phyloP scores from a whole-genome alignment of 2,888 invertebrate species.

The Dasypogon diadema region DNA sequence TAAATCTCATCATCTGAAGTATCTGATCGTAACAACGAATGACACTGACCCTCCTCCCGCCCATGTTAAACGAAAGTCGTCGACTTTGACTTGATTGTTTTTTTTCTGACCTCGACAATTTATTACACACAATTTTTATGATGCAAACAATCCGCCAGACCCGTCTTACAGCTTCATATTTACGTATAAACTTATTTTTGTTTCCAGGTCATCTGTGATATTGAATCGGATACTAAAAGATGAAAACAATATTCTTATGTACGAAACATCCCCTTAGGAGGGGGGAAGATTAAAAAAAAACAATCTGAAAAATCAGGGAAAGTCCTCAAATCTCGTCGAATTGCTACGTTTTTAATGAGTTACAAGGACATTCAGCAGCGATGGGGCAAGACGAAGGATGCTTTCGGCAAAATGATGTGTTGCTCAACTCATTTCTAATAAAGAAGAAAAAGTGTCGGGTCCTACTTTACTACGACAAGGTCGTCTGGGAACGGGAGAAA shows the following conservation, averaged over 20 bases:
- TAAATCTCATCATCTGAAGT: no score
- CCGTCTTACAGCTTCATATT: not conserved
- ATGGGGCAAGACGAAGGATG: conserved; percentile 14
- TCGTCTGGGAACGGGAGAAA: conserved; percentile 74
- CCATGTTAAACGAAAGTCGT: conserved; percentile 3
- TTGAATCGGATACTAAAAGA: not conserved
- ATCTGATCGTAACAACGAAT: no score
- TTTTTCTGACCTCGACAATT: no score
- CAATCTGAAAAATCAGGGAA: no score
- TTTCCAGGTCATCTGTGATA: conserved; percentile 5
- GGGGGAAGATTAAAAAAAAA: not conserved
- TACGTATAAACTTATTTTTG: not conserved
- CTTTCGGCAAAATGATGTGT: conserved; percentile 60
- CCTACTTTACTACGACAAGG: conserved; percentile 73
- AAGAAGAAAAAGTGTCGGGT: conserved; percentile 75
- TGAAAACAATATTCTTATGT: not conserved
- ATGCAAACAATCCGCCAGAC: not conserved
- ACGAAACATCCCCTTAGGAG: not conserved
- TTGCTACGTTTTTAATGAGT: no score
- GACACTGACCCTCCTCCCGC: no score
- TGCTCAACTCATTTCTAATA: conserved; percentile 72
- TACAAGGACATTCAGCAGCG: no score
- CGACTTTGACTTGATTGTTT: not conserved
- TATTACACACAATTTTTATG: not conserved
- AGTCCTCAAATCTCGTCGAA: no score